Percentiles rank a stretch among this genome's conserved stretches.
These are phyloP conservation scores for Noctua comes DNA, from an alignment of 2,888 invertebrate species.

Conservation along the genomic window DNA sequence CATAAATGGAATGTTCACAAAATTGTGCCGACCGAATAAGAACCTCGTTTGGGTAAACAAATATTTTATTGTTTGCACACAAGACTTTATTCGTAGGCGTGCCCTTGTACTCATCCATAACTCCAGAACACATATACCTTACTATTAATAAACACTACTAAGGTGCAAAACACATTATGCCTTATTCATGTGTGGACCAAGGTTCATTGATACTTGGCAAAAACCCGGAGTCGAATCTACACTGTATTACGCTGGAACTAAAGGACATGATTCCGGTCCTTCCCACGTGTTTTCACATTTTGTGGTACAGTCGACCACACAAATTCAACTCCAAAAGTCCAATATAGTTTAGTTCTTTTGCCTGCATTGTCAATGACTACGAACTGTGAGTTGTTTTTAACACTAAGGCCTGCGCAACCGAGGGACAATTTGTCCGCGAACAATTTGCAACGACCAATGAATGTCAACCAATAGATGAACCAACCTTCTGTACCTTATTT, in stretches of 20 bases:
- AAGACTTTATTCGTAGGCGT: constrained; percentile 60
- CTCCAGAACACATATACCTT: constrained; percentile 51
- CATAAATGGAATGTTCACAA: constrained; percentile 18
- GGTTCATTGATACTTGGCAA: constrained; percentile 37
- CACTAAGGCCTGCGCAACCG: neutral
- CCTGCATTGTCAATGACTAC: neutral
- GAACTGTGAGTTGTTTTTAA: constrained; percentile 3
- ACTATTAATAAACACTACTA: constrained; percentile 41
- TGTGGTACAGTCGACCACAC: constrained; percentile 65
- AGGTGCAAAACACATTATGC: constrained; percentile 13
- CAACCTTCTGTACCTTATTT: no score
- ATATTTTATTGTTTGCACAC: constrained; percentile 59
- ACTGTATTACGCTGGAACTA: constrained; percentile 56
- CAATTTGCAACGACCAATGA: no score
- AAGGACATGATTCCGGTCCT: constrained; percentile 76
- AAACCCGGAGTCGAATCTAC: constrained; percentile 26
- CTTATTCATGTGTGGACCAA: constrained; percentile 26
- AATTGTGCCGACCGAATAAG: constrained; percentile 28
- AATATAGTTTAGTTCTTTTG: constrained; percentile 47
- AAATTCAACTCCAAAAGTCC: constrained; percentile 54
- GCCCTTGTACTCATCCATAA: constrained; percentile 55
- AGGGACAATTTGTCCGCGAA: no score
- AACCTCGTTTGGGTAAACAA: constrained; percentile 62
- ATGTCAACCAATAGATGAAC: no score
- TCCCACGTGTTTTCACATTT: constrained; percentile 76